Evolutionary conservation across 2,888 invertebrate species (phyloP), one percentile per base, ranked within the genome.

Genomic region (Amphimallon solstitiale): DNA sequence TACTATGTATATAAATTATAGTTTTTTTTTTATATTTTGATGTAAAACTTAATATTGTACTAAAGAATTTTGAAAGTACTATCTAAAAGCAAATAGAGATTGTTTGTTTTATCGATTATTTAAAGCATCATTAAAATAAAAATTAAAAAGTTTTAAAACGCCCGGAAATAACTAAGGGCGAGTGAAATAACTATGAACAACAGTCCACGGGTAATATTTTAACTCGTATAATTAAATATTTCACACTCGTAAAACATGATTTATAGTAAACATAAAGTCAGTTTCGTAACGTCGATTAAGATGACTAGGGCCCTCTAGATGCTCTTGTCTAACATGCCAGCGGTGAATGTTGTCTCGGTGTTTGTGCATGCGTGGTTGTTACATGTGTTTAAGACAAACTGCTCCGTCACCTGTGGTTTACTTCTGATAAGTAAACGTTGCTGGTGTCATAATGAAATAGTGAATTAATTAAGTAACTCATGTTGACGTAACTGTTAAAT

Each of bases 141-240:
- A 29, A 29, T 7, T 29, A 29, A 29, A 29, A 7, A 7, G 29
- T 2, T 29, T 7, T 5, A 29, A 29, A 2, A 29, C 29, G 1
- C 5, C 9, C 29, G 29, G 9, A 29, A 29, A 3, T 5, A 5
- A 29, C 5, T 3, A 29, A 23, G 9, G 29, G 5, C 29, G 29
- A 34, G 38, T 37, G n/a, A 37, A 54, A 40, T n/a, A 37, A 54
- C 19, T 37, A 17, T 38, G 12, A 12, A 54, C 19, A 38, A 19
- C 35, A 38, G 38, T 19, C 7, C 12, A 43, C 37, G 19, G 10
- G 37, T 37, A 54, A 54, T 54, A 38, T 40, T 38, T 40, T 21
- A 54, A 38, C 54, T 17, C 12, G 9, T 12, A 37, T 54, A 54
- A 54, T 54, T 54, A 54, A 54, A 54, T 54, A 54, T 54, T 54